phyloP scores from a whole-genome alignment of 2,888 invertebrate genomes.

The Lasioglossum marginatum region DNA sequence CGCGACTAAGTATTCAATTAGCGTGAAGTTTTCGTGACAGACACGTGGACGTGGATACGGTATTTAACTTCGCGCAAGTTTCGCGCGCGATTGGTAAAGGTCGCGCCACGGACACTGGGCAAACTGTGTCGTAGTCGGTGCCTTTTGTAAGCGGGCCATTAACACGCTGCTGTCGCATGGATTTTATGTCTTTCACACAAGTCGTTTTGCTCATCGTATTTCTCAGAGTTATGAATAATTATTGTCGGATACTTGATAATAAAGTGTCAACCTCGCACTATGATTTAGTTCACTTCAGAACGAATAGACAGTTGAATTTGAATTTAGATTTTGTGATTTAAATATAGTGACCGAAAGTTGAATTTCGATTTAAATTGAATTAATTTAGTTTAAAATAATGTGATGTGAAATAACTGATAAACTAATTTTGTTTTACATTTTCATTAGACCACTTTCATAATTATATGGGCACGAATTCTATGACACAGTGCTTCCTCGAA shows the following conservation, averaged over 20 bases:
- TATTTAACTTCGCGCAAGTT: conserved; percentile 29
- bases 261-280: not conserved
- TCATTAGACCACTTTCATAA: no score
- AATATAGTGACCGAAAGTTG: no score
- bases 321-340: no score
- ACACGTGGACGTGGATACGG: conserved; percentile 38
- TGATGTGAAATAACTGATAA: no score
- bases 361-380: no score
- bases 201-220: not conserved
- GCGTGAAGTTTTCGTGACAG: conserved; percentile 44
- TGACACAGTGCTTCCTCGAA: not conserved
- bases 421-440: no score
- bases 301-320: not conserved
- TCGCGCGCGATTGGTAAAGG: conserved; percentile 39
- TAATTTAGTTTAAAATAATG: no score
- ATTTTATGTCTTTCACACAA: not conserved
- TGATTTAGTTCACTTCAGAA: not conserved
- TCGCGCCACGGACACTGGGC: conserved; percentile 28
- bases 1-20: conserved; percentile 40
- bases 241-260: not conserved
- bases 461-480: no score
- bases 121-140: conserved; percentile 15
- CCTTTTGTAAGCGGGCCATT: conserved; percentile 29
- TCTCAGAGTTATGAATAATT: not conserved
- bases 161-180: not conserved